Evolutionary conservation across 1,140 invertebrate species (phyloP).

Genomic region (Harpegnathos saltator): DNA sequence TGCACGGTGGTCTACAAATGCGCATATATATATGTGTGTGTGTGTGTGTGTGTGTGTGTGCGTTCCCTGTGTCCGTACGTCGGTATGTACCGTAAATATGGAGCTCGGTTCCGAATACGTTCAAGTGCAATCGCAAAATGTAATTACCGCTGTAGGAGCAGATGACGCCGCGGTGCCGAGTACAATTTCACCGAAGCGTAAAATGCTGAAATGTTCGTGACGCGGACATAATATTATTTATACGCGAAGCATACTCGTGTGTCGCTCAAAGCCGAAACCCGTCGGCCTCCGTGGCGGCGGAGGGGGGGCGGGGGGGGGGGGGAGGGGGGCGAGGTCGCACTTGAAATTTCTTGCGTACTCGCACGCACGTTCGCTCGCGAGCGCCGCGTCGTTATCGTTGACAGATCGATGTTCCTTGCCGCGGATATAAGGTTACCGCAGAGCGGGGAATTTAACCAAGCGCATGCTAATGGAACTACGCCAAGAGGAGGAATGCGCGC

Average conservation of each 20-base stretch:
- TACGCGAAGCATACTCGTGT: conserved; percentile 55
- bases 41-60: too few species aligned
- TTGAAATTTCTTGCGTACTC: conserved; percentile 59
- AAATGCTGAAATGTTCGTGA: conserved; percentile 62
- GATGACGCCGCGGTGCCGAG: conserved; percentile 50
- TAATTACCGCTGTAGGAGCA: conserved; percentile 60
- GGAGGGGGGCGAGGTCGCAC: too few species aligned
- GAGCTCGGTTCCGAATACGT: conserved; percentile 36
- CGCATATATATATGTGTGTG: too few species aligned
- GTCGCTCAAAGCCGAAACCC: conserved; percentile 6
- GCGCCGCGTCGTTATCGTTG: conserved; percentile 30
- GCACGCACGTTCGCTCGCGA: too few species aligned
- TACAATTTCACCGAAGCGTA: conserved; percentile 48
- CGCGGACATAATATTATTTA: conserved; percentile 64
- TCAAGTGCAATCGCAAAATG: conserved; percentile 51
- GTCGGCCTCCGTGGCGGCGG: conserved; percentile 21
- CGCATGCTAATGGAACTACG: conserved; percentile 5
- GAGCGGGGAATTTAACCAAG: conserved; percentile 24
- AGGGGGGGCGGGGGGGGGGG: too few species aligned
- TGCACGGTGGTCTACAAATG: too few species aligned
- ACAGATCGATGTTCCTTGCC: conserved; percentile 38
- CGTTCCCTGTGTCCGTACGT: conserved; percentile 19
- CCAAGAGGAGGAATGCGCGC: conserved; percentile 11
- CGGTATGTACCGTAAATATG: conserved; percentile 36
- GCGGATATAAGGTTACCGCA: conserved; percentile 29